Base-by-base conservation (phyloP, 2,888 invertebrate species). In the Melinopterus prodromus region DNA sequence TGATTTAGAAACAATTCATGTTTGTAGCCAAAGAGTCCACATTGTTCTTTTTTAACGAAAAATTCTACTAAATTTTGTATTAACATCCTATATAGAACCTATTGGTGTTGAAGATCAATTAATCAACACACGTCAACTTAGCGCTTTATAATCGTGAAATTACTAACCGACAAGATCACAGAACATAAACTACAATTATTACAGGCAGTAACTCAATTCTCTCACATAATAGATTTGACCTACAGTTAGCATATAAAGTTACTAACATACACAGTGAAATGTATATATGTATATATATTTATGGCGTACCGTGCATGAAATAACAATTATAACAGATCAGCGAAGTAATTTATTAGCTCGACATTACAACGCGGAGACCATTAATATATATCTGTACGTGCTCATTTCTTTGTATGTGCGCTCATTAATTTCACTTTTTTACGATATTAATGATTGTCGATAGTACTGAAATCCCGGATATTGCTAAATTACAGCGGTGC, bases 201-300 rank as follows among this genome's bases (percentile, higher is more conserved):
- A 53, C 53, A 53, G 53, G 12, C 12, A 53, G 2, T 53, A 53
- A 53, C 53, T 53, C 53, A 53, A 4, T 53, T 53, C 53, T 7
- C 53, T 53, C 53, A 53, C 53, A 53, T 53, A 53, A 53, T 53
- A 53, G 53, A 53, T 53, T 53, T 53, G 53, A 53, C 53, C 53
- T 53, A 53, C 53, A 53, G 53, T 53, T 53, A 53, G 12, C 53
- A 53, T 53, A 53, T 53, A 53, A 53, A 53, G 53, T 53, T 53
- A 53, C 53, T 12, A 9, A 12, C 12, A 53, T 53, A 53, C 53
- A 12, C 53, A 53, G 53, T 53, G 53, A 53, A 53, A 53, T 53
- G 53, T 53, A 53, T 53, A 53, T 53, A 53, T 53, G 53, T 53
- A 53, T 53, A 53, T 53, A 26, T 26, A 53, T 53, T 53, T 53